Conservation (phyloP, 2,888 invertebrate genomes). For the Drosophila anceps region DNA sequence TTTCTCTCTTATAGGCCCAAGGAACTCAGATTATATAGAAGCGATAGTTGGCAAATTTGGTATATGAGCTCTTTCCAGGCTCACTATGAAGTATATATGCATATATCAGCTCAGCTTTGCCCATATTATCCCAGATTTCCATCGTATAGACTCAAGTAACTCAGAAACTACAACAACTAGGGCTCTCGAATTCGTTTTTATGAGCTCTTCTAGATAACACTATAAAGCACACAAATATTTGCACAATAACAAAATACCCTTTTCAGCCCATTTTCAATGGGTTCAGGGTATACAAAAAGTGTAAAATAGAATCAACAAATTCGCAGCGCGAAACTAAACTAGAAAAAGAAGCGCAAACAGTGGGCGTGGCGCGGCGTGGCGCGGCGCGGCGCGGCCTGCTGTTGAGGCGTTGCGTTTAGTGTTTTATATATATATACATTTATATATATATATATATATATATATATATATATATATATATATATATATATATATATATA, state of each 20-base stretch:
- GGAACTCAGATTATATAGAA: background rate
- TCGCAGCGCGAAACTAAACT: constrained; percentile 56
- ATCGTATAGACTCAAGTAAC: background rate
- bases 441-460: background rate
- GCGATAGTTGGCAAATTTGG: background rate
- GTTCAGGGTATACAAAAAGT: constrained; percentile 11
- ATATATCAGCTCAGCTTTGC: background rate
- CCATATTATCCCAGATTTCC: background rate
- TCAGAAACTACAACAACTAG: background rate
- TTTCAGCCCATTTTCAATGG: background rate
- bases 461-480: background rate
- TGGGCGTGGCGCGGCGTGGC: background rate
- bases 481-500: background rate
- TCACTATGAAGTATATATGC: background rate
- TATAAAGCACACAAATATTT: constrained; percentile 1
- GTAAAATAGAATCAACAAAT: constrained; percentile 55
- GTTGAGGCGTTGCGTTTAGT: constrained; percentile 57
- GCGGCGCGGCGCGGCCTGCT: background rate
- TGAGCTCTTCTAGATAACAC: background rate
- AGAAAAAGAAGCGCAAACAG: background rate
- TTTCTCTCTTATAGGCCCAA: background rate
- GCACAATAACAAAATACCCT: background rate
- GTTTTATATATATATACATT: background rate
- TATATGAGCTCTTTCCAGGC: background rate
- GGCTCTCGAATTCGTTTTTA: background rate